Evolutionary conservation across 2,797 vertebrate genomes (phyloP).

Genomic region (Intellagama lesueurii): DNA sequence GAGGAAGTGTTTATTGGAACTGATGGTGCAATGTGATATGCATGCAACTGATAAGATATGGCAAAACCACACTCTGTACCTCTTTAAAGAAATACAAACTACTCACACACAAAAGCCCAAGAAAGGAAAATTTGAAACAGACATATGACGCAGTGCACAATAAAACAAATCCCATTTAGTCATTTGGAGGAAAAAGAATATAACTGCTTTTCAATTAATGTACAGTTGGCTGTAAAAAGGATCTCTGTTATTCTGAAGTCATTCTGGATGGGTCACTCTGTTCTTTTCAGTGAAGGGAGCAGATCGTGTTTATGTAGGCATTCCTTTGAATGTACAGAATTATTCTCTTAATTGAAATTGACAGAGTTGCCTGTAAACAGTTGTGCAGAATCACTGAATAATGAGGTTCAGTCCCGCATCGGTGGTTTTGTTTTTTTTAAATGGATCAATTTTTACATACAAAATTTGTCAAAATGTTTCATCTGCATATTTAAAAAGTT

Average conservation of each 20-base stretch:
- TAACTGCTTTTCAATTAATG: background rate
- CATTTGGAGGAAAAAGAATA: background rate
- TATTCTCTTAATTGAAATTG: background rate
- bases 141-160: background rate
- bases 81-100: background rate
- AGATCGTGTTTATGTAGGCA: background rate
- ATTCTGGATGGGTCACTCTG: background rate
- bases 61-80: background rate
- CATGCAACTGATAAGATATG: background rate
- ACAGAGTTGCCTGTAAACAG: background rate
- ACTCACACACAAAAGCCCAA: background rate
- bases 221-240: background rate
- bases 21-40: background rate
- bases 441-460: background rate
- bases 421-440: background rate
- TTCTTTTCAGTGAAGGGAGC: background rate
- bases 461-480: background rate
- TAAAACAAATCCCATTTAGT: background rate
- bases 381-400: background rate
- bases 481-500: background rate
- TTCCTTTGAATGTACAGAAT: background rate
- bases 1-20: background rate
- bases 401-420: background rate
- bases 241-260: background rate
- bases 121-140: background rate